A percentile compares a stretch with the other conserved stretches of the same genome.
Conservation (phyloP, 2,113 vertebrate genomes). For the Dicaeum eximium region DNA sequence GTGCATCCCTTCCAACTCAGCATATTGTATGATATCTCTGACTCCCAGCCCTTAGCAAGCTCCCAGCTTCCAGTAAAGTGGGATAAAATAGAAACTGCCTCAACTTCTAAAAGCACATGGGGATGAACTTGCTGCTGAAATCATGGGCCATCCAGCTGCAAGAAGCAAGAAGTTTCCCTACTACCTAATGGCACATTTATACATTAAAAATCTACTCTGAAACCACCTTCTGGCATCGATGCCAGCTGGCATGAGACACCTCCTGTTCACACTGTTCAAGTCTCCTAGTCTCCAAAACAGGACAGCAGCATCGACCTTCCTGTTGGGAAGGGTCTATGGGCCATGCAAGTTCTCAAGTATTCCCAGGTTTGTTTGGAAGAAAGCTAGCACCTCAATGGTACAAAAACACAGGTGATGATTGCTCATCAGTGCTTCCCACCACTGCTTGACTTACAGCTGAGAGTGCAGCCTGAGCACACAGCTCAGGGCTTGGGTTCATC, state of each 20-base stretch:
- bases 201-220: neutral
- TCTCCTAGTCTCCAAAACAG: neutral
- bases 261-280: neutral
- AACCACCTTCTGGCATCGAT: neutral
- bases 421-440: neutral
- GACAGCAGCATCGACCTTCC: neutral
- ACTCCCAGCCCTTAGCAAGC: neutral
- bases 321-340: neutral
- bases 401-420: neutral
- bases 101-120: neutral
- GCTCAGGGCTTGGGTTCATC: neutral
- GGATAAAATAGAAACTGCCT: neutral
- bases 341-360: neutral
- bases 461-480: neutral
- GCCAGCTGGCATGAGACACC: neutral
- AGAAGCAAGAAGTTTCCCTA: neutral
- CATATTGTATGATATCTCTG: neutral
- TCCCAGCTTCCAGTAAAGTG: neutral
- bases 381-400: neutral
- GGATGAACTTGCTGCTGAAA: neutral
- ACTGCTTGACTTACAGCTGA: neutral
- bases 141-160: neutral
- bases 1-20: neutral
- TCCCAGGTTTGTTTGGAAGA: neutral
- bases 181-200: too few species aligned